A percentile compares a stretch with the other conserved stretches of the same genome.
These are phyloP conservation scores for Cotesia glomerata DNA, from an alignment of 1,140 invertebrate species.

Conservation along the genomic window DNA sequence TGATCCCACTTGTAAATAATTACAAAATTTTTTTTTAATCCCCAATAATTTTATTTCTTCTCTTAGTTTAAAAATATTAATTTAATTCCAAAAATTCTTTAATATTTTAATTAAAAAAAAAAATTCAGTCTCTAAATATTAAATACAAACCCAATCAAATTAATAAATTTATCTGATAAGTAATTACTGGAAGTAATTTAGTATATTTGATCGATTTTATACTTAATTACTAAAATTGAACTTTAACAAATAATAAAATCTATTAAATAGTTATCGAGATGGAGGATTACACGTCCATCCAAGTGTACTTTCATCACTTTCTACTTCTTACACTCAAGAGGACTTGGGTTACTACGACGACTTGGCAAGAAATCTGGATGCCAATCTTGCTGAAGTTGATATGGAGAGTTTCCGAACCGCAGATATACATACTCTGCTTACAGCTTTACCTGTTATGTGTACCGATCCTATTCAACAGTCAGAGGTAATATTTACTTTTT, in stretches of 20 bases:
- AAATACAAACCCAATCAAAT: no score
- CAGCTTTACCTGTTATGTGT: conserved; percentile 77
- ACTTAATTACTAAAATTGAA: background rate
- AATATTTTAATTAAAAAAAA: no score
- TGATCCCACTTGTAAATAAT: no score
- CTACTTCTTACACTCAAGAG: conserved; percentile 78
- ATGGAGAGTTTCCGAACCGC: conserved; percentile 93
- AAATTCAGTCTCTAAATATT: no score
- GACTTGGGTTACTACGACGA: conserved; percentile 83
- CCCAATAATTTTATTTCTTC: no score
- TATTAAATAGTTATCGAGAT: conserved; percentile 72
- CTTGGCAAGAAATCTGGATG: conserved; percentile 85
- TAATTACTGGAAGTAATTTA: no score
- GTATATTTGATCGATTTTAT: background rate
- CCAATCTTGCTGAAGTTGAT: conserved; percentile 90
- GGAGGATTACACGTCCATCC: conserved; percentile 75
- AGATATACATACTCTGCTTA: conserved; percentile 86
- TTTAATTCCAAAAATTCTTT: no score
- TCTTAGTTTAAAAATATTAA: no score
- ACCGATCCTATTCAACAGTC: conserved; percentile 63
- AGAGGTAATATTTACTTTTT: conserved; percentile 47
- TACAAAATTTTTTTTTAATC: no score
- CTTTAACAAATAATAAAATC: background rate
- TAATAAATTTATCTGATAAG: no score
- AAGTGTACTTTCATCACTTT: conserved; percentile 80